A percentile compares a stretch with the other conserved stretches of the same genome.
These are phyloP conservation scores for Masticophis lateralis DNA, from an alignment of 2,797 vertebrate genomes.

Conservation along the genomic window DNA sequence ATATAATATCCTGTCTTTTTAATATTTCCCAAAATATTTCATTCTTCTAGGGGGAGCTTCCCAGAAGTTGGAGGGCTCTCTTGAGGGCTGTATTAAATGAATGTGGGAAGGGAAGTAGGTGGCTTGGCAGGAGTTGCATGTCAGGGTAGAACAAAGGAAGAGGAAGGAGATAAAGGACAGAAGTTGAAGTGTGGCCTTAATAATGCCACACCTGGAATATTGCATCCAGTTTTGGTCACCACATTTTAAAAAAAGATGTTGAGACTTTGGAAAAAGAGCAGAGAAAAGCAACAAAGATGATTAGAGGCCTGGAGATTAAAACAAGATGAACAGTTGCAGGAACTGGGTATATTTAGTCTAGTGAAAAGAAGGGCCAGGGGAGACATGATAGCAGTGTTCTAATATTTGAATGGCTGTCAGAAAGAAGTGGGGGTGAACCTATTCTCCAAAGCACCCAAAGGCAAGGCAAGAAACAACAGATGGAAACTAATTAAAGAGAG, in stretches of 20 bases:
- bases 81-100: conserved; percentile 25
- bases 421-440: background rate
- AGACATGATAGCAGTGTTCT: background rate
- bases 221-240: background rate
- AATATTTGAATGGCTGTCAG: background rate
- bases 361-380: background rate
- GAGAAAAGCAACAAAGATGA: background rate
- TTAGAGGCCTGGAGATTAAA: background rate
- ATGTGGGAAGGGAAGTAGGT: conserved; percentile 22
- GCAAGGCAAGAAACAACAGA: background rate
- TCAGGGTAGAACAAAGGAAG: background rate
- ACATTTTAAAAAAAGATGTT: background rate
- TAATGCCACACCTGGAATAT: background rate
- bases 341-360: background rate
- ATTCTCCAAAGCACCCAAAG: background rate
- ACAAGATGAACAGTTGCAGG: background rate
- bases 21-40: too few species aligned
- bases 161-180: background rate
- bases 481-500: background rate
- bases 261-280: background rate
- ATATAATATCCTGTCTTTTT: too few species aligned
- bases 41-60: too few species aligned
- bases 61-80: conserved; percentile 6
- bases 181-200: background rate
- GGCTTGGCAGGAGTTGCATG: background rate